phyloP scores from a whole-genome alignment of 2,797 vertebrate genomes.

The Spheniscus humboldti region DNA sequence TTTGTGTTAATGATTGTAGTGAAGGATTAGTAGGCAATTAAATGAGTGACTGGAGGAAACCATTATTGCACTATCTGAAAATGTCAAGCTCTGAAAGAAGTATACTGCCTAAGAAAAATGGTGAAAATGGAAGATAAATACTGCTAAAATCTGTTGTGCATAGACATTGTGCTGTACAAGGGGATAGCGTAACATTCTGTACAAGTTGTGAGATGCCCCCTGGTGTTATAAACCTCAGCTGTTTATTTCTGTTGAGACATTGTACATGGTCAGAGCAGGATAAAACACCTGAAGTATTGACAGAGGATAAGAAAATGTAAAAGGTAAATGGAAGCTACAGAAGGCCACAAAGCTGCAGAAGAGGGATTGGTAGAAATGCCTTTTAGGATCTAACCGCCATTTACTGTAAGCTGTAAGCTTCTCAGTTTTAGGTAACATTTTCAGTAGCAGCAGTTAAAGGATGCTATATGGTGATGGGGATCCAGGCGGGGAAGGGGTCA shows the following conservation, averaged over 20 bases:
- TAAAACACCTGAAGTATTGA: background rate
- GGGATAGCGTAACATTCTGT: background rate
- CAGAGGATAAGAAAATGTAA: background rate
- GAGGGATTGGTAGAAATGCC: background rate
- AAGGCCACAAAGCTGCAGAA: background rate
- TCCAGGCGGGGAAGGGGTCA: background rate
- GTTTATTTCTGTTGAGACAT: background rate
- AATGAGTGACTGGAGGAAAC: background rate
- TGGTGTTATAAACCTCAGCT: background rate
- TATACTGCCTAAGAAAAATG: background rate
- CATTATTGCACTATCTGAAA: background rate
- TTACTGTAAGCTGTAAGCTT: background rate
- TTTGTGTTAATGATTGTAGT: background rate
- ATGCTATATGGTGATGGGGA: background rate
- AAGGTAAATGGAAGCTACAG: background rate
- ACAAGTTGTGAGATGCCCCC: slow-evolving; percentile 19
- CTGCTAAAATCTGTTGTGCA: background rate
- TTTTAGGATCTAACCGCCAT: background rate
- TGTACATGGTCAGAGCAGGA: background rate
- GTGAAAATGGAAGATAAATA: background rate
- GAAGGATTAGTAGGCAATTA: background rate
- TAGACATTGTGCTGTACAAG: background rate
- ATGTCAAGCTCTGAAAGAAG: background rate
- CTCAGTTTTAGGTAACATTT: background rate
- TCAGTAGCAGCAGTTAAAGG: background rate